Conservation (phyloP, 2,113 vertebrate species). For the Lophochroa leadbeateri region DNA sequence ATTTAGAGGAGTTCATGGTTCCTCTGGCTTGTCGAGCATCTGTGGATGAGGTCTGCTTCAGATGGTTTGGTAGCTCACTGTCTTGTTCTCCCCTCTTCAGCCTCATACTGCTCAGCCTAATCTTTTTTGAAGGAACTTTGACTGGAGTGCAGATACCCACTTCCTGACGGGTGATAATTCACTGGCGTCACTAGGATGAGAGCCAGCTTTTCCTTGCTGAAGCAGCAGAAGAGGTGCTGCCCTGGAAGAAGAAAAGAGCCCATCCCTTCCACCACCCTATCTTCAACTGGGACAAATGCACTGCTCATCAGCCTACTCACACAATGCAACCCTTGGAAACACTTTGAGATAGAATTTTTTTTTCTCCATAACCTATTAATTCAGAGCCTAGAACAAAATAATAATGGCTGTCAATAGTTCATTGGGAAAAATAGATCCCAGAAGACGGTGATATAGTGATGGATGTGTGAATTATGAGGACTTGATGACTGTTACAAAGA, state of each 20-base stretch:
- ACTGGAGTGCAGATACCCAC: background rate
- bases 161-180: background rate
- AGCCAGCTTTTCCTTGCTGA: background rate
- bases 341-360: fast-evolving
- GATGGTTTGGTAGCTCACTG: background rate
- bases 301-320: background rate
- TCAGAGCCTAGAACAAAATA: background rate
- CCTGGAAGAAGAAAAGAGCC: background rate
- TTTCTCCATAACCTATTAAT: background rate
- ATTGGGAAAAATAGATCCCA: background rate
- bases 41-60: background rate
- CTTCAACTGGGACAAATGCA: background rate
- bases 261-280: background rate
- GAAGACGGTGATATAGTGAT: background rate
- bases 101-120: background rate
- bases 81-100: background rate
- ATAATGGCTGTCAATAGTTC: background rate
- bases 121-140: background rate
- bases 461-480: background rate
- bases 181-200: background rate
- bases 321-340: background rate
- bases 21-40: fast-evolving
- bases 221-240: background rate
- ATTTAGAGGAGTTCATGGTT: background rate
- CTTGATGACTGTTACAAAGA: background rate